These are phyloP conservation scores for Tiphia femorata DNA, from an alignment of 2,888 invertebrate species.

Conservation along the genomic window DNA sequence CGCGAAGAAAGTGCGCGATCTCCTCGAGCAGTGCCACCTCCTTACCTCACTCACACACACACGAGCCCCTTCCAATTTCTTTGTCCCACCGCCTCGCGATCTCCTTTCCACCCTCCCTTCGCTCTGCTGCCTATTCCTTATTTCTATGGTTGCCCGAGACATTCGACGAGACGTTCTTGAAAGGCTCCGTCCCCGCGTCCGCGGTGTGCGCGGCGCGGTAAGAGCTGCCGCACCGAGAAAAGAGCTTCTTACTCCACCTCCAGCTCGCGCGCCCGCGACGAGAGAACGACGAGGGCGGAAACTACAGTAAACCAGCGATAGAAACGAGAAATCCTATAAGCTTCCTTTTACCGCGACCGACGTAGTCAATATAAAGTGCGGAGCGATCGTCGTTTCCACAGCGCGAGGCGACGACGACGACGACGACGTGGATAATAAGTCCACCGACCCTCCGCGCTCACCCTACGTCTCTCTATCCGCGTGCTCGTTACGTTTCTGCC, in stretches of 20 bases:
- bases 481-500: no score
- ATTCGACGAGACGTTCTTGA: slow-evolving; percentile 39
- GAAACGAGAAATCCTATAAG: slow-evolving; percentile 43
- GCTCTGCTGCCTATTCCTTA: no score
- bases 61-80: no score
- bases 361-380: slow-evolving; percentile 32
- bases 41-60: no score
- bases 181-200: slow-evolving; percentile 26
- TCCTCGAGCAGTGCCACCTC: no score
- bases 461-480: no score
- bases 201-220: slow-evolving; percentile 5
- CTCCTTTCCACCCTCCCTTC: no score
- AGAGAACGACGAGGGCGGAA: no score
- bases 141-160: slow-evolving; percentile 23
- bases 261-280: slow-evolving; percentile 1
- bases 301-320: slow-evolving; percentile 37
- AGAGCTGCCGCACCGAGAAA: slow-evolving; percentile 28
- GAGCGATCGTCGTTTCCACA: slow-evolving; percentile 13
- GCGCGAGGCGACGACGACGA: neutral
- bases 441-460: neutral
- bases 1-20: no score
- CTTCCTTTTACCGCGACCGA: slow-evolving; percentile 37
- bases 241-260: slow-evolving; percentile 33
- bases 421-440: neutral
- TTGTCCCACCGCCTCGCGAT: no score